A percentile compares a stretch with the other conserved stretches of the same genome.
These are phyloP conservation scores for Macrophya alboannulata DNA, from an alignment of 2,888 invertebrate genomes.

Conservation along the genomic window DNA sequence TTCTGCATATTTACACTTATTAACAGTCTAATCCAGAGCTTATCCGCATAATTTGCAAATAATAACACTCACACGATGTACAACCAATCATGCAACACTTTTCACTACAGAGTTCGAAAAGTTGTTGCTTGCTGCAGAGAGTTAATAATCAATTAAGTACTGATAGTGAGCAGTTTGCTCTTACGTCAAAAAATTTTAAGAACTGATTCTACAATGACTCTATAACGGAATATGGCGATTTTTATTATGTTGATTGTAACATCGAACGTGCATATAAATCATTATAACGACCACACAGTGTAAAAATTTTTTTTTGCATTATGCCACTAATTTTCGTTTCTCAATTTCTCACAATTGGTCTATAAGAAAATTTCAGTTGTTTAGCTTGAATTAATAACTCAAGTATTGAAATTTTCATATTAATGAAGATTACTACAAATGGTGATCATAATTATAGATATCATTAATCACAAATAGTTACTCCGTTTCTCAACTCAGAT, in stretches of 20 bases:
- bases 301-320: neutral
- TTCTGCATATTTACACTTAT: constrained; percentile 46
- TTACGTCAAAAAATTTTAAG: neutral
- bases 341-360: neutral
- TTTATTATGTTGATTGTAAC: neutral
- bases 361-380: neutral
- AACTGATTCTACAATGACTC: constrained; percentile 14
- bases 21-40: constrained; percentile 18
- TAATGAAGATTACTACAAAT: constrained; percentile 15
- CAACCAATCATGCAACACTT: neutral
- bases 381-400: neutral
- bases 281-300: neutral
- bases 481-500: constrained; percentile 40
- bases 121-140: neutral
- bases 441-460: constrained; percentile 25
- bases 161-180: constrained; percentile 6
- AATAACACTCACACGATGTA: neutral
- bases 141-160: constrained; percentile 31
- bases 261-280: neutral
- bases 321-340: neutral
- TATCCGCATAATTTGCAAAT: constrained; percentile 6
- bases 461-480: constrained; percentile 36
- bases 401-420: neutral
- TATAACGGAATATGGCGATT: neutral
- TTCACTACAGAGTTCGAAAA: neutral